Evolutionary conservation across 1,140 invertebrate genomes (phyloP).

Genomic region (Nylanderia fulva): DNA sequence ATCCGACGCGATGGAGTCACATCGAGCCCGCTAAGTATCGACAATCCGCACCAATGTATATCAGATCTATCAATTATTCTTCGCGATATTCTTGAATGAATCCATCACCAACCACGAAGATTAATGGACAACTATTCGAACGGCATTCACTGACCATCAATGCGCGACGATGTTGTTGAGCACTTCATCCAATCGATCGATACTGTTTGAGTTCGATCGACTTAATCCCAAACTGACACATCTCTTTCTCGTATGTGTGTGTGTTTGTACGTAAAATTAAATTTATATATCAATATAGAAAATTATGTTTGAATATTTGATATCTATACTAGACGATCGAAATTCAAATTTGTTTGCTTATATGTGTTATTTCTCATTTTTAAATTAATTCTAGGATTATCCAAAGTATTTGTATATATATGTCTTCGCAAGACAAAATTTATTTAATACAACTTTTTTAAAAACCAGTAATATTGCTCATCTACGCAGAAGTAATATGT

Average conservation of each 20-base stretch:
- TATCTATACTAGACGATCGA: neutral
- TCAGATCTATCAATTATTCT: conserved; percentile 28
- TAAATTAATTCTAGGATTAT: neutral
- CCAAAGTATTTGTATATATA: neutral
- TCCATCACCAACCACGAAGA: conserved; percentile 32
- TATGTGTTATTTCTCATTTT: neutral
- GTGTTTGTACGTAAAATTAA: neutral
- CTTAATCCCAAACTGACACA: neutral
- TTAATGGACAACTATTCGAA: conserved; percentile 26
- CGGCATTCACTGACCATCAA: neutral
- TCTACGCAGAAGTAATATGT: neutral
- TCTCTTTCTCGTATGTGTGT: neutral
- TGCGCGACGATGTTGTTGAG: conserved; percentile 1
- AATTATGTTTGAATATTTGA: neutral
- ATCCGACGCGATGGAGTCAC: neutral
- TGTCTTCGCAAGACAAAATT: neutral
- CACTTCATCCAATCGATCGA: conserved; percentile 24
- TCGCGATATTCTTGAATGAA: conserved; percentile 38
- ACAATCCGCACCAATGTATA: conserved; percentile 2
- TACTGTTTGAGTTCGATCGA: neutral
- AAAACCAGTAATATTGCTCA: neutral
- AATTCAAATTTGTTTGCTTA: neutral
- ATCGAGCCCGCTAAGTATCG: neutral
- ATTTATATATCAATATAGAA: neutral
- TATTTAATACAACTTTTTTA: neutral